These are phyloP conservation scores for Trachymyrmex cornetzi DNA, from an alignment of 1,140 invertebrate genomes.

Conservation along the genomic window DNA sequence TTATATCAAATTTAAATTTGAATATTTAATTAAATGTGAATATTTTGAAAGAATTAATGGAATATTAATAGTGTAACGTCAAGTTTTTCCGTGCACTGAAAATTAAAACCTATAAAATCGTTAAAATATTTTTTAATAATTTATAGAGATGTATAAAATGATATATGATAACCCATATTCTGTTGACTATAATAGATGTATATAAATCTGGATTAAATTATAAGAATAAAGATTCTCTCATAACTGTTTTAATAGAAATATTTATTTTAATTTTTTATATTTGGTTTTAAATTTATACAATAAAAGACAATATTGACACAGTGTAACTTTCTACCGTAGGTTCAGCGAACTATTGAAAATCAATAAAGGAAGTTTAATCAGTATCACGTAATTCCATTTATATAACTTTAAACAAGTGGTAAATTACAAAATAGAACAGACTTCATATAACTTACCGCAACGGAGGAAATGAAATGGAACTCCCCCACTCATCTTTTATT, in stretches of 20 bases:
- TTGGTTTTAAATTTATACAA: slow-evolving; percentile 35
- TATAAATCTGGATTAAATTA: slow-evolving; percentile 19
- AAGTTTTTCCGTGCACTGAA: not conserved
- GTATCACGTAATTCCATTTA: slow-evolving; percentile 42
- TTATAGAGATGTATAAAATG: slow-evolving; percentile 18
- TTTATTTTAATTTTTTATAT: slow-evolving; percentile 35
- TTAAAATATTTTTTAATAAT: slow-evolving; percentile 17
- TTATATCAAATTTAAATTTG: not conserved
- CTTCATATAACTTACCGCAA: slow-evolving; percentile 13
- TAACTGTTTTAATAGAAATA: slow-evolving; percentile 15
- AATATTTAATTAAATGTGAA: slow-evolving; percentile 18
- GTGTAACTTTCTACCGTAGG: slow-evolving; percentile 25
- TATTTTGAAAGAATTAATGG: slow-evolving; percentile 20
- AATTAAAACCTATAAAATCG: not conserved
- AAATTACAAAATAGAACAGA: slow-evolving; percentile 31
- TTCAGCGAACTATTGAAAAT: slow-evolving; percentile 42
- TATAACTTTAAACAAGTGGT: slow-evolving; percentile 55
- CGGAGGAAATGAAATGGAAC: slow-evolving; percentile 45
- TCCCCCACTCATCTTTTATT: slow-evolving; percentile 28
- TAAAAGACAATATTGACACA: slow-evolving; percentile 48
- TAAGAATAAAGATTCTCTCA: not conserved
- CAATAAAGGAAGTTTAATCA: slow-evolving; percentile 40
- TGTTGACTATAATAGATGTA: not conserved
- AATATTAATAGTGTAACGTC: not conserved
- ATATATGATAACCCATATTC: not conserved